phyloP scores from a whole-genome alignment of 2,113 vertebrate species.

The Syrmaticus mikado region DNA sequence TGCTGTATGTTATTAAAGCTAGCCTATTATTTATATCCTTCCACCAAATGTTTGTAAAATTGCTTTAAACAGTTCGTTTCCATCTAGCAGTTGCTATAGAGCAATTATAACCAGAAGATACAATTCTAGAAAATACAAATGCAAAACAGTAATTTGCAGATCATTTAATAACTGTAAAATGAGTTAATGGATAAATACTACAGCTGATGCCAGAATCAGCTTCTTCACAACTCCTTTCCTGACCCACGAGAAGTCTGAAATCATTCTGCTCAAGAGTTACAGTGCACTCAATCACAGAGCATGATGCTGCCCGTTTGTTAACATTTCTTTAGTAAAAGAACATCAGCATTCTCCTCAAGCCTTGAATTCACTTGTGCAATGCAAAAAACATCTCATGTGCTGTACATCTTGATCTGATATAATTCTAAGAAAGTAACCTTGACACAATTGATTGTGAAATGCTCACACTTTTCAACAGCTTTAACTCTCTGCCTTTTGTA shows the following conservation, averaged over 20 bases:
- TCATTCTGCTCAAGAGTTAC: not conserved
- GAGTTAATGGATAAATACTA: not conserved
- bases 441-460: not conserved
- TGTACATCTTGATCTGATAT: not conserved
- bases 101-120: not conserved
- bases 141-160: not conserved
- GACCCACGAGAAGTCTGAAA: not conserved
- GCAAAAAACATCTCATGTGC: not conserved
- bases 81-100: not conserved
- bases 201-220: not conserved
- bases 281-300: accelerated
- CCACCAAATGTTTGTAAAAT: not conserved
- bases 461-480: not conserved
- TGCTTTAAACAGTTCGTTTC: not conserved
- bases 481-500: not conserved
- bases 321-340: not conserved
- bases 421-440: not conserved
- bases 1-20: not conserved
- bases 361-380: not conserved
- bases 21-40: not conserved
- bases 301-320: accelerated
- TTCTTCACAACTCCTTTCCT: not conserved
- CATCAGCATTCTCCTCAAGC: not conserved
- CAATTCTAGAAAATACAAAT: not conserved
- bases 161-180: accelerated